These are phyloP conservation scores for Tinea semifulvella DNA, from an alignment of 2,888 invertebrate genomes.

Conservation along the genomic window DNA sequence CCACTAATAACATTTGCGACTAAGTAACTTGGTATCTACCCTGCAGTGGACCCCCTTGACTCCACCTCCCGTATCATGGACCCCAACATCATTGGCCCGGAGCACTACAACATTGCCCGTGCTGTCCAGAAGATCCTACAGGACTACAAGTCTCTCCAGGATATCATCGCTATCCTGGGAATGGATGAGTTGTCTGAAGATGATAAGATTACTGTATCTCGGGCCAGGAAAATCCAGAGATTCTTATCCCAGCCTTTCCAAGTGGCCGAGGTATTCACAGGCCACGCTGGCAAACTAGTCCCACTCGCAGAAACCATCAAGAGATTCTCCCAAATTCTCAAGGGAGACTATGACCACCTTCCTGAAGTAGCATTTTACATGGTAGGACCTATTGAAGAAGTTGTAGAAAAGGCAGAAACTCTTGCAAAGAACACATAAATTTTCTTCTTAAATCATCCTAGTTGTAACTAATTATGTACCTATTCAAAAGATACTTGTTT, in stretches of 20 bases:
- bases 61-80: slow-evolving; percentile 96
- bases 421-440: slow-evolving; percentile 66
- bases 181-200: slow-evolving; percentile 96
- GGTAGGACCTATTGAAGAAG: slow-evolving; percentile 94
- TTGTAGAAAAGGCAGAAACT: slow-evolving; percentile 83
- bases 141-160: slow-evolving; percentile 79
- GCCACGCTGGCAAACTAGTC: slow-evolving; percentile 90
- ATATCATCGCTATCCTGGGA: slow-evolving; percentile 95
- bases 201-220: slow-evolving; percentile 92
- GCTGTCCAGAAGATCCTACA: slow-evolving; percentile 94
- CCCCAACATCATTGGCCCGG: slow-evolving; percentile 88
- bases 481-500: too few species aligned
- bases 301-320: slow-evolving; percentile 87
- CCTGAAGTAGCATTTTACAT: slow-evolving; percentile 96
- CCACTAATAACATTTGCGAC: too few species aligned
- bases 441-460: too few species aligned
- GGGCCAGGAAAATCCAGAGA: slow-evolving; percentile 93
- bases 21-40: slow-evolving; percentile 93
- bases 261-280: slow-evolving; percentile 95
- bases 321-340: slow-evolving; percentile 86
- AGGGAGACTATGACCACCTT: slow-evolving; percentile 87
- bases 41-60: slow-evolving; percentile 94
- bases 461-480: background rate
- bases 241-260: slow-evolving; percentile 94
- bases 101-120: slow-evolving; percentile 91